Evolutionary conservation across 2,888 invertebrate genomes (phyloP), one percentile per base, ranked within the genome.

Genomic region (Euproctis similis): DNA sequence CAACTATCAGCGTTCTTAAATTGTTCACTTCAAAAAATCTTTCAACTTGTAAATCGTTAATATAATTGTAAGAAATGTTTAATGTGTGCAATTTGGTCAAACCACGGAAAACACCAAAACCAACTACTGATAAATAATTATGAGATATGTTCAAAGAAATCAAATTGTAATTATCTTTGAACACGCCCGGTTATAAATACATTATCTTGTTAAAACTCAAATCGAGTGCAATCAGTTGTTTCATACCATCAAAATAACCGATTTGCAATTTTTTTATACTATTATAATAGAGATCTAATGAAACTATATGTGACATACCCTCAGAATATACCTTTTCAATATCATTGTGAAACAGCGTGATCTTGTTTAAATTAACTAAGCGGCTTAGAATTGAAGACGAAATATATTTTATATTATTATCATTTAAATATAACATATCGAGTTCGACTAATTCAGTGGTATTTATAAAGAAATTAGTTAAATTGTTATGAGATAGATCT

Each of bases 401-500:
- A 23, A 78, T 40, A 1, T 10, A 26, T 22, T 48, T 54, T 1
- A 78, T 43, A 11, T 48, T 24, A 49, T 78, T 78, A 28, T 74
- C 63, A 28, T 64, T 62, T 13, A 78, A 38, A 6, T 58, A 36
- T 24, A 78, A 39, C 4, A 28, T 45, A 3, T 36, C 40, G 4
- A 78, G 33, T 8, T 49, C 51, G 3, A 24, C 22, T 21, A 77
- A 38, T 18, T 67, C 57, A 2, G 62, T 61, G 10, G 54, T 47
- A 29, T 77, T 76, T 2, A 78, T 28, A 2, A 36, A 17, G 26
- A 80, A 73, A 8, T 30, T 26, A 27, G 30, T 50, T 0, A 77
- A 33, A 38, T 45, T 39, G 22, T 78, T 78, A 33, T 43, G 53
- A 1, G 78, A 78, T n/a, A 77, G 42, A 42, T 78, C 78, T 5